Conservation (phyloP, 2,888 invertebrate species). For the Rhingia campestris region DNA sequence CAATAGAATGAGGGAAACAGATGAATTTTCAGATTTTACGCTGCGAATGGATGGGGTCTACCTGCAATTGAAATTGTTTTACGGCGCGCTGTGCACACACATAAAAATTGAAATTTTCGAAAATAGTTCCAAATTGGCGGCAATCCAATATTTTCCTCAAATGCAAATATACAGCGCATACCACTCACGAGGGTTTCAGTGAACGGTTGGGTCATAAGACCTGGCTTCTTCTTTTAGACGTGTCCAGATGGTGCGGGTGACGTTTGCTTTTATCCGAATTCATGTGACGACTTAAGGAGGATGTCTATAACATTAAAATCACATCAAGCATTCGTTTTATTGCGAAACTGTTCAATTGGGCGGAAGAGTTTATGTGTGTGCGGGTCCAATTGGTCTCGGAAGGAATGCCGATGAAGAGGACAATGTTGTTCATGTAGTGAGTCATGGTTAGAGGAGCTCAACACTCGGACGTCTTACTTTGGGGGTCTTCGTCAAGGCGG, state of each 20-base stretch:
- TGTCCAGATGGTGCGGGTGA: conserved; percentile 49
- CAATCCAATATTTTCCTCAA: conserved; percentile 46
- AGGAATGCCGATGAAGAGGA: not conserved
- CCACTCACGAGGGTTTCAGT: not conserved
- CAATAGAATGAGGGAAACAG: conserved; percentile 4
- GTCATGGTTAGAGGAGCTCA: not conserved
- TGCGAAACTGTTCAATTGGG: conserved; percentile 45
- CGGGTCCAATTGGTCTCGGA: not conserved
- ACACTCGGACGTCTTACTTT: not conserved
- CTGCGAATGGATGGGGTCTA: conserved; percentile 31
- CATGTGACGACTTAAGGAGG: not conserved
- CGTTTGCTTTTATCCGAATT: conserved; percentile 9
- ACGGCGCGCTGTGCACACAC: not conserved
- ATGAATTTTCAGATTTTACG: not conserved
- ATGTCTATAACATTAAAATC: conserved; percentile 18
- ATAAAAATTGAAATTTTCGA: conserved; percentile 44
- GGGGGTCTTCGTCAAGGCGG: not conserved
- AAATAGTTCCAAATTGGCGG: conserved; percentile 70
- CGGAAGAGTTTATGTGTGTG: conserved; percentile 20
- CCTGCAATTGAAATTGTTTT: conserved; percentile 41
- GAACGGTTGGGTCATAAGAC: conserved; percentile 64
- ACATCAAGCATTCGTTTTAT: conserved; percentile 46
- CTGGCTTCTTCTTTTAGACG: conserved; percentile 23
- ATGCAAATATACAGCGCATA: conserved; percentile 48
- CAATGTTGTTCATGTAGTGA: not conserved